phyloP scores from a whole-genome alignment of 2,888 invertebrate genomes.

The Stictocephala bisonia region DNA sequence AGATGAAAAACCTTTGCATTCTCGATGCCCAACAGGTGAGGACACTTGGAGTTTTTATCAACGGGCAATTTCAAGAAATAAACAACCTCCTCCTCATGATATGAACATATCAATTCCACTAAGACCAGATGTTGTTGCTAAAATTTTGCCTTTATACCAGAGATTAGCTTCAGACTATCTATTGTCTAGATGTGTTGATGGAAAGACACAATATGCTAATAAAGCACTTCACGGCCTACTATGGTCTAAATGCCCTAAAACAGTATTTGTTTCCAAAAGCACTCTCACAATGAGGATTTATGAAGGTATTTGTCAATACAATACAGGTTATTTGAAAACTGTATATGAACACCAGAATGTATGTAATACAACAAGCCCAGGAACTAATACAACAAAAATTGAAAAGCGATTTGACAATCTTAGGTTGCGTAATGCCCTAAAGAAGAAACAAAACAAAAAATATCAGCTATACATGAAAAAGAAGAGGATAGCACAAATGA shows the following conservation, averaged over 20 bases:
- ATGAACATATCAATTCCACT: background rate
- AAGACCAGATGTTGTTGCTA: background rate
- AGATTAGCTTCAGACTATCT: no score
- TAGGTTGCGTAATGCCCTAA: no score
- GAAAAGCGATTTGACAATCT: background rate
- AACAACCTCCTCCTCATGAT: background rate
- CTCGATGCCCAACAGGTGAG: background rate
- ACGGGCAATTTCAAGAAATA: background rate
- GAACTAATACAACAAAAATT: background rate
- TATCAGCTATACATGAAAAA: no score
- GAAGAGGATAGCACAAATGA: background rate
- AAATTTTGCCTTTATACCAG: slow-evolving; percentile 1
- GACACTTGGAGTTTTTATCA: slow-evolving; percentile 28
- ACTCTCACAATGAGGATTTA: background rate
- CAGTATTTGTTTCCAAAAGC: slow-evolving; percentile 6
- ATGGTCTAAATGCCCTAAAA: slow-evolving; percentile 10
- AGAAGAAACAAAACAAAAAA: no score
- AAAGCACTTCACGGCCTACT: no score
- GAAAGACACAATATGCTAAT: no score
- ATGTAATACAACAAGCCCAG: background rate
- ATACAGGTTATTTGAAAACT: slow-evolving; percentile 8
- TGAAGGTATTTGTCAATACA: slow-evolving; percentile 19
- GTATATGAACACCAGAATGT: background rate
- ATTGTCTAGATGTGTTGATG: no score
- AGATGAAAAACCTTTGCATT: background rate